These are phyloP conservation scores for Tenodera sinensis DNA, from an alignment of 2,888 invertebrate genomes.

Conservation along the genomic window DNA sequence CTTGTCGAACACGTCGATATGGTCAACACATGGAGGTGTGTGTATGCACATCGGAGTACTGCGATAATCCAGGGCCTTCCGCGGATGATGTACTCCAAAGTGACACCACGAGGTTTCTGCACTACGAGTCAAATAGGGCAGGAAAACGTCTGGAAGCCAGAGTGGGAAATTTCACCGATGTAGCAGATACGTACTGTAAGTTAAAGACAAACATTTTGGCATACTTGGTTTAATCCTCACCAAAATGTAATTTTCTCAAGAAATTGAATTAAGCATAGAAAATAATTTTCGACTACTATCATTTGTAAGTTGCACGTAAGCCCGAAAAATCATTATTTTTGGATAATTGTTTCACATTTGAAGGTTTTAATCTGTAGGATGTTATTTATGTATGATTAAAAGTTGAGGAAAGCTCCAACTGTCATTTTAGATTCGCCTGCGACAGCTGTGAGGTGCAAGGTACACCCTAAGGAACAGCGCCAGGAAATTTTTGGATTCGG, in stretches of 20 bases:
- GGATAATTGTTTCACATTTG: too few relatives aligned
- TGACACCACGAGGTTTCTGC: neutral
- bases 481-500: neutral
- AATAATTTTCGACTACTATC: too few relatives aligned
- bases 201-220: neutral
- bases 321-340: too few relatives aligned
- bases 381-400: too few relatives aligned
- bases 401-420: too few relatives aligned
- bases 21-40: neutral
- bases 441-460: neutral
- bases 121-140: neutral
- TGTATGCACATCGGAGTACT: neutral
- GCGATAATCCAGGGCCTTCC: neutral
- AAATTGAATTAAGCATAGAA: too few relatives aligned
- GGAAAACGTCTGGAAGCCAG: neutral
- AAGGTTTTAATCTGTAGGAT: too few relatives aligned
- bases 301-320: too few relatives aligned
- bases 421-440: too few relatives aligned
- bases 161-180: neutral
- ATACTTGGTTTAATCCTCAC: too few relatives aligned
- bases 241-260: too few relatives aligned
- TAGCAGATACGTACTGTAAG: neutral
- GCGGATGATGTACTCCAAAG: neutral
- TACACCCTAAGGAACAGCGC: neutral
- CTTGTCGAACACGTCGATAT: neutral